Base-by-base conservation (phyloP, 2,797 vertebrate genomes). In the Arctocebus calabarensis region DNA sequence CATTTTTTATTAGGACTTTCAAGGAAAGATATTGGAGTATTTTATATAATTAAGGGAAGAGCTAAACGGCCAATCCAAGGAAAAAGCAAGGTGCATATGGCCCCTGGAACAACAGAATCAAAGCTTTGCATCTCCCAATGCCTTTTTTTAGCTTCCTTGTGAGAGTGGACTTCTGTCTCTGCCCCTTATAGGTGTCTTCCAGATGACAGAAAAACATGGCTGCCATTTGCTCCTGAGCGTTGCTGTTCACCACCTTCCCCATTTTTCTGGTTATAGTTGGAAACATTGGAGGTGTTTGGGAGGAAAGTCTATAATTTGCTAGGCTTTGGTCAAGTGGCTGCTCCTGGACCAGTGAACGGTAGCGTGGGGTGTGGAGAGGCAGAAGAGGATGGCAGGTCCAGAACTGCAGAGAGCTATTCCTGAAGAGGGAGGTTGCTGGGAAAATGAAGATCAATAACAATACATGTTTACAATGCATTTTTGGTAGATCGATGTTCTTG, bases 291-390 rank as follows among this genome's bases (percentile, higher is more conserved):
- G 7, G 3, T 27, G 5, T 59, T 62, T 68, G 70, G 48, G 68
- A 85, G 70, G 64, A 7, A 61, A 40, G 43, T 40, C 48, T 89
- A 0, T 78, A 52, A 40, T 83, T 90, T 73, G 74, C 16, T 82
- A 71, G 74, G n/a, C 88, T 91, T 81, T 97, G 64, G 13, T 84
- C 57, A 75, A 20, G 14, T 48, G 78, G 55, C 59, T 55, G 32
- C 66, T 70, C 23, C 22, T 77, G 29, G 73, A 85, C 23, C 62
- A 37, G 32, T 55, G 62, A 57, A 34, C 70, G 74, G 27, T 77
- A 74, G 9, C 37, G 22, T 71, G 22, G 48, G 10, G 13, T 83
- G 10, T 70, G 27, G 59, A 89, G 64, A 59, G 52, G 32, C 52
- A 1, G 52, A 34, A 61, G 45, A 87, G 64, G 29, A 22, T 29